Evolutionary conservation across 2,113 vertebrate genomes (phyloP).

Genomic region (Rhinolophus ferrumequinum): DNA sequence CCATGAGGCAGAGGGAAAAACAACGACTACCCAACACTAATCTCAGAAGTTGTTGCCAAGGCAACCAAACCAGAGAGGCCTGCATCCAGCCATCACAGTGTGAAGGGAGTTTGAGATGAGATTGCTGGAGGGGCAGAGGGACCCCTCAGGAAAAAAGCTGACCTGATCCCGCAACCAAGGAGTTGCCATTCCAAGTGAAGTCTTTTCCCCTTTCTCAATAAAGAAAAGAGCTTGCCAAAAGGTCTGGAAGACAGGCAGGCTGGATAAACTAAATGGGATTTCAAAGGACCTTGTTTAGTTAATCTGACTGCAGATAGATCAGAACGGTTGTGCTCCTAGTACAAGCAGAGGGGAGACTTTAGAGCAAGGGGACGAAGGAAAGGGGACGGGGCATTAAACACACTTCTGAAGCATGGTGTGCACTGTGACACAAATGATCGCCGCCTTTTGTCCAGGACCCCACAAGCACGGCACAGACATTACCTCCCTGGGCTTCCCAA

Average conservation of each 20-base stretch:
- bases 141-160: constrained; percentile 42
- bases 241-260: not conserved
- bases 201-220: constrained; percentile 37
- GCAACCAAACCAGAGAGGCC: constrained; percentile 52
- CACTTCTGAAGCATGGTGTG: not conserved
- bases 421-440: not conserved
- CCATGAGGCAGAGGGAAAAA: constrained; percentile 13
- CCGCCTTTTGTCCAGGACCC: constrained; percentile 44
- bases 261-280: not conserved
- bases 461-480: not conserved
- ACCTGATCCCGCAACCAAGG: constrained; percentile 18
- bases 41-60: constrained; percentile 79
- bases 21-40: constrained; percentile 23
- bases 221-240: not conserved
- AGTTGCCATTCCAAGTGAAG: not conserved
- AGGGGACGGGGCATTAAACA: not conserved
- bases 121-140: constrained; percentile 34
- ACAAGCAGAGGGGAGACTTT: constrained; percentile 29
- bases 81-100: not conserved
- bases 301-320: not conserved
- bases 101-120: constrained; percentile 59
- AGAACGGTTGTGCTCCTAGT: not conserved
- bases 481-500: constrained; percentile 18
- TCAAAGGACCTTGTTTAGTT: constrained; percentile 9
- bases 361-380: not conserved